Conservation (phyloP, 2,113 vertebrate species). For the Pungitius pungitius region DNA sequence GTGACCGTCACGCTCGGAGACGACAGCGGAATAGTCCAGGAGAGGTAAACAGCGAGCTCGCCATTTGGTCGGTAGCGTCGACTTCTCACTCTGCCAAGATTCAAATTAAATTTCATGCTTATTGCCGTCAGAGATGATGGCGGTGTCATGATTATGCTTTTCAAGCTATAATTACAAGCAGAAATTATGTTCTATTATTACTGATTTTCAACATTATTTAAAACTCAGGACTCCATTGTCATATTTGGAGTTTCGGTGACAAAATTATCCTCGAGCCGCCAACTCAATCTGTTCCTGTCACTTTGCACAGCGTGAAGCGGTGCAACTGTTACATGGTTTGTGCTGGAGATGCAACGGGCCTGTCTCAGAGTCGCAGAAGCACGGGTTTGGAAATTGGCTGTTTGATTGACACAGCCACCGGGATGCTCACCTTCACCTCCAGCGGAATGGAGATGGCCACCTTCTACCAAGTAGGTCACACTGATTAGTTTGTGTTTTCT, state of each 20-base stretch:
- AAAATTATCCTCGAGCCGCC: neutral
- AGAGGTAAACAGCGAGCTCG: conserved; percentile 80
- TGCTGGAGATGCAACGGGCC: conserved; percentile 89
- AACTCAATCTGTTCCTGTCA: neutral
- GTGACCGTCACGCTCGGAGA: conserved; percentile 95
- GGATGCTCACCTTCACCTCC: conserved; percentile 91
- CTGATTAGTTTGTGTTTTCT: neutral
- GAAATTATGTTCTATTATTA: neutral
- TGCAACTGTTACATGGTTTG: conserved; percentile 97
- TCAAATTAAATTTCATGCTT: neutral
- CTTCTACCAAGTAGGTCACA: conserved; percentile 85
- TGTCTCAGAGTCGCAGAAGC: conserved; percentile 90
- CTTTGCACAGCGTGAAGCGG: conserved; percentile 86
- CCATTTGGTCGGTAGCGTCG: neutral
- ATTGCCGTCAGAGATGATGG: neutral
- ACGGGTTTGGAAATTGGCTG: conserved; percentile 92
- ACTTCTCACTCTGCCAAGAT: neutral
- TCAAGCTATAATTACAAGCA: neutral
- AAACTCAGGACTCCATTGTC: neutral
- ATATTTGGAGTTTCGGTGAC: neutral
- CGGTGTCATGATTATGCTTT: neutral
- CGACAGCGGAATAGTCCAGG: conserved; percentile 93
- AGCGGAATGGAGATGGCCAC: conserved; percentile 92
- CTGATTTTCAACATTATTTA: neutral
- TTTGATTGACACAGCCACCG: conserved; percentile 88